Conservation (phyloP, 2,113 vertebrate genomes). For the Otocyon megalotis region DNA sequence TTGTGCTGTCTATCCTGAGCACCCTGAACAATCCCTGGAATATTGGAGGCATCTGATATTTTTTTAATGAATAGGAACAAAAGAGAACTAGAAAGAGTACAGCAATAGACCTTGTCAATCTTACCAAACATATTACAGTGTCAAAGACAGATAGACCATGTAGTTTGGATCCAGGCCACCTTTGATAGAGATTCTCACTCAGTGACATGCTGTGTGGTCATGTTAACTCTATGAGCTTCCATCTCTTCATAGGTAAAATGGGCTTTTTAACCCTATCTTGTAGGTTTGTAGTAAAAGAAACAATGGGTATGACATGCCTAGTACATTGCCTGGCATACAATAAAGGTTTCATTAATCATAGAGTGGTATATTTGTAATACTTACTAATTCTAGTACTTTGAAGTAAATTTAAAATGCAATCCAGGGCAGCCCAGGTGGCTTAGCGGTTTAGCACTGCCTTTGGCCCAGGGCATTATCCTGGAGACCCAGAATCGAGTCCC, state of each 20-base stretch:
- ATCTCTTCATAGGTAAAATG: neutral
- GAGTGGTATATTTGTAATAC: neutral
- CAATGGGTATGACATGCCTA: neutral
- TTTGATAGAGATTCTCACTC: neutral
- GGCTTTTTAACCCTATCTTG: neutral
- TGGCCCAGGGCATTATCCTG: no score
- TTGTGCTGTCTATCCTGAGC: neutral
- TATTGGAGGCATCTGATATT: neutral
- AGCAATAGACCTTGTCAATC: neutral
- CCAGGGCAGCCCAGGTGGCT: no score
- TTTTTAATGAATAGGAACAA: neutral
- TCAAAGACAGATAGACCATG: neutral
- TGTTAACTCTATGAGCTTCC: neutral
- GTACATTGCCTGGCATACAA: neutral
- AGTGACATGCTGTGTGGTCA: neutral
- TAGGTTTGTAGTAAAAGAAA: neutral
- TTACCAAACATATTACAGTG: neutral
- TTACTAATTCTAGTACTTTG: neutral
- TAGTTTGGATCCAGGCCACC: neutral
- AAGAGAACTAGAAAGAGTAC: neutral
- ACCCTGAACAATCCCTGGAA: neutral
- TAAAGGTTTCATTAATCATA: neutral
- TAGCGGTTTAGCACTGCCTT: no score
- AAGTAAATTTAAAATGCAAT: constrained; percentile 1
- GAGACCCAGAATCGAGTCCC: no score